Conservation (phyloP, 2,888 invertebrate species). For the Drosophila phalerata region DNA sequence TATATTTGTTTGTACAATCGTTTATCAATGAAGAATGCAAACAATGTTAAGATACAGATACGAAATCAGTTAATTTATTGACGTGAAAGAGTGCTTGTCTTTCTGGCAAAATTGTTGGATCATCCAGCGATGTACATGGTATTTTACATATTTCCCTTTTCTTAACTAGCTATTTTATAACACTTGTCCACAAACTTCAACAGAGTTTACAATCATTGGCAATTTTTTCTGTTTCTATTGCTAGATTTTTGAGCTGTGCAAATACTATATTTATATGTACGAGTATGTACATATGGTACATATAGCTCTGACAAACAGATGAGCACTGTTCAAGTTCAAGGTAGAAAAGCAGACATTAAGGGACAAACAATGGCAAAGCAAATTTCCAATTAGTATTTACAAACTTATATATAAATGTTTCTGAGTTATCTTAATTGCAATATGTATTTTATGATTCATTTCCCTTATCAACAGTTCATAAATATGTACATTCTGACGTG, state of each 20-base stretch:
- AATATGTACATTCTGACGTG: not conserved
- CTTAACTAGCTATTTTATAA: too few relatives aligned
- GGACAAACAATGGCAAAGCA: conserved; percentile 29
- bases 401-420: not conserved
- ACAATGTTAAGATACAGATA: too few relatives aligned
- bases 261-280: not conserved
- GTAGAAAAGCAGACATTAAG: conserved; percentile 39
- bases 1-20: too few relatives aligned
- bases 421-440: conserved; percentile 7
- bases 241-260: not conserved
- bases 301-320: not conserved
- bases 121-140: too few relatives aligned
- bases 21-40: too few relatives aligned
- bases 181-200: not conserved
- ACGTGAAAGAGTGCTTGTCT: too few relatives aligned
- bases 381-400: conserved; percentile 1
- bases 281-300: not conserved
- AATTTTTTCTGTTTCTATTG: not conserved
- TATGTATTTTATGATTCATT: conserved; percentile 59
- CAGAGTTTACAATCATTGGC: not conserved
- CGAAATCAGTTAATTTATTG: too few relatives aligned
- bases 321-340: conserved; percentile 59
- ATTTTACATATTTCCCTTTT: too few relatives aligned
- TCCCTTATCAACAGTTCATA: conserved; percentile 23
- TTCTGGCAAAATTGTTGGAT: too few relatives aligned